phyloP scores from a whole-genome alignment of 1,140 invertebrate species.

The Neodiprion lecontei region DNA sequence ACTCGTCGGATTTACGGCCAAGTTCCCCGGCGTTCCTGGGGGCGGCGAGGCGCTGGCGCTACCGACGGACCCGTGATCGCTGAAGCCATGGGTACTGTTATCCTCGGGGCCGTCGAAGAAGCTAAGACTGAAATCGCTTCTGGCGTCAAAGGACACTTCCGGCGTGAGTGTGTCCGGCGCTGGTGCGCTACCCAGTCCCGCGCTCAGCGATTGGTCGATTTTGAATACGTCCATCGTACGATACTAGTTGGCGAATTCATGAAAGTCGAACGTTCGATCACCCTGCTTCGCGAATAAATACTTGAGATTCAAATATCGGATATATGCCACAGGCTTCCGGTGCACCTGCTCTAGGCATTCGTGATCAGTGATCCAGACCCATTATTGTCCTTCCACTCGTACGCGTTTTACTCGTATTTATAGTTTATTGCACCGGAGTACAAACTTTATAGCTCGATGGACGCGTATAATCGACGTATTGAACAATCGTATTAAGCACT shows the following conservation, averaged over 20 bases:
- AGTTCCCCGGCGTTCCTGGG: constrained; percentile 51
- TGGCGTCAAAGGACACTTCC: constrained; percentile 76
- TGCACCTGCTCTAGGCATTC: background rate
- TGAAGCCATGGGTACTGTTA: constrained; percentile 71
- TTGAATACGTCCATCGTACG: constrained; percentile 70
- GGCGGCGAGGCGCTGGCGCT: constrained; percentile 67
- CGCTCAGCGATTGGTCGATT: constrained; percentile 67
- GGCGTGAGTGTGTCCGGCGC: constrained; percentile 68
- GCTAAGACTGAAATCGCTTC: constrained; percentile 78
- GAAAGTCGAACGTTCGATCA: constrained; percentile 2
- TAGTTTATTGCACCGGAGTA: no score
- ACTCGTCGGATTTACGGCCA: constrained; percentile 46
- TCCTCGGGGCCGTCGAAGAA: constrained; percentile 78
- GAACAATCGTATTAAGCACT: no score
- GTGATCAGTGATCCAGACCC: background rate
- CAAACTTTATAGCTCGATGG: no score
- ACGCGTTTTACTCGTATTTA: background rate
- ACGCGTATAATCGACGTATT: no score
- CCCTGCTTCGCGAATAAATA: background rate
- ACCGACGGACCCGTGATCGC: constrained; percentile 71
- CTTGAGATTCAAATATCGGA: background rate
- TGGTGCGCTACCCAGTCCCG: constrained; percentile 65
- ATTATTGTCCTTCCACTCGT: background rate
- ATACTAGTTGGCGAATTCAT: background rate
- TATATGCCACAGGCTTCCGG: background rate